Base-by-base conservation (phyloP, 2,888 invertebrate genomes). In the Patella ulyssiponensis region DNA sequence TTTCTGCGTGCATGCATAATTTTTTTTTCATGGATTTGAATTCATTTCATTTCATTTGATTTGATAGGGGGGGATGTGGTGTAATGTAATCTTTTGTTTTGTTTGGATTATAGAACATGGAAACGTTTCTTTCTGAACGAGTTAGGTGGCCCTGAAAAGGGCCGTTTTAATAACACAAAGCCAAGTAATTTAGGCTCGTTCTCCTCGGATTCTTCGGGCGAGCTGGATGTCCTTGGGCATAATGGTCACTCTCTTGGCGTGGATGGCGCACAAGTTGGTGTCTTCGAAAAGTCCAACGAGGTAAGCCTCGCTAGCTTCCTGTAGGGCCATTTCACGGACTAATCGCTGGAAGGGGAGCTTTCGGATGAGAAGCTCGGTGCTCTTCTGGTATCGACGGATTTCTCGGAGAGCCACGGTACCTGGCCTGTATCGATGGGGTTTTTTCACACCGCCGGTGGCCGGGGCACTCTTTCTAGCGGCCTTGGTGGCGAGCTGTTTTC, bases 221-320 rank as follows among this genome's bases (percentile, higher is more conserved):
- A 97, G 94, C 93, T 97, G 97, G 90, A 98, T 97, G 92, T 98
- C 97, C 93, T 97, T 98, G 88, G 97, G 97, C 97, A 97, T 98
- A 93, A 98, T 97, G 85, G 98, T 98, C 77, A 98, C 97, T 88
- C 97, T 95, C 93, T 97, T 97, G 88, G 97, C 97, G 91, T 98
- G 98, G 92, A 98, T 97, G 86, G 97, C 97, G 93, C 97, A 97
- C 94, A 98, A 94, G 93, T 98, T 98, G 86, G 98, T 98, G 93
- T 98, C 97, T 94, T 98, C 98, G 92, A 98, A 98, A 79, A 98
- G 94, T 84, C 98, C 97, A 79, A 98, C 97, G 85, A 98, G 93
- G 92, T 97, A 97, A 15, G 97, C 96, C 92, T 97, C 96, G 71
- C 85, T 80, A 27, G 83, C 85, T 64, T 85, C 92, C 94, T 96